phyloP scores from a whole-genome alignment of 2,797 vertebrate genomes.

The Delichon dasypus region DNA sequence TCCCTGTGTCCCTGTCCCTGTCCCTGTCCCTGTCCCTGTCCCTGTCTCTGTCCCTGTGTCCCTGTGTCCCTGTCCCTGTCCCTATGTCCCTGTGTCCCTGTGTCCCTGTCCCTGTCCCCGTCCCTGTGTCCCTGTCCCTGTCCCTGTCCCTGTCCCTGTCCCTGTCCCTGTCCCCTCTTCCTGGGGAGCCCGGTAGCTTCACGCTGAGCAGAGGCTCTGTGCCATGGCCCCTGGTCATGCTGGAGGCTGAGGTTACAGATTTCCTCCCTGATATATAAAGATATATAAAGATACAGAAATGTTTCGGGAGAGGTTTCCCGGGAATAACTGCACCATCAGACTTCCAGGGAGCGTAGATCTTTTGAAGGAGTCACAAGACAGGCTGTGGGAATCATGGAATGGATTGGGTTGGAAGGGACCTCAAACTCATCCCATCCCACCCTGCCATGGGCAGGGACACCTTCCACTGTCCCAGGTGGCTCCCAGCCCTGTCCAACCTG shows the following conservation, averaged over 20 bases:
- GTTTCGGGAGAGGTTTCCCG: not conserved
- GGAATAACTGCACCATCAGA: not conserved
- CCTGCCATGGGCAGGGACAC: not conserved
- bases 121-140: not conserved
- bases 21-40: too few relatives aligned
- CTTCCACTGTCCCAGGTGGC: rapidly evolving
- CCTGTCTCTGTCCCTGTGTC: not conserved
- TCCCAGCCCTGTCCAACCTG: rapidly evolving
- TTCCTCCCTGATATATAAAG: not conserved
- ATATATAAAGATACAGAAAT: too few relatives aligned
- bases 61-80: not conserved
- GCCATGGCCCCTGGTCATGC: too few relatives aligned
- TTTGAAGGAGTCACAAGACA: not conserved
- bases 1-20: too few relatives aligned
- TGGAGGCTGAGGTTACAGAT: not conserved
- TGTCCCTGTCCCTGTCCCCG: not conserved
- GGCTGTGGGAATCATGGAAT: not conserved
- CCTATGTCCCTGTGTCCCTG: too few relatives aligned
- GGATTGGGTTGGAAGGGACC: not conserved
- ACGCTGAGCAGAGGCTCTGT: not conserved
- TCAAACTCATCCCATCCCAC: not conserved
- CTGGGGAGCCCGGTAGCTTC: not conserved
- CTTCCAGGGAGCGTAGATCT: not conserved
- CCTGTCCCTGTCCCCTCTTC: not conserved
- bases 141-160: not conserved